These are phyloP conservation scores for Macrophya annulata DNA, from an alignment of 2,888 invertebrate species.

Conservation along the genomic window DNA sequence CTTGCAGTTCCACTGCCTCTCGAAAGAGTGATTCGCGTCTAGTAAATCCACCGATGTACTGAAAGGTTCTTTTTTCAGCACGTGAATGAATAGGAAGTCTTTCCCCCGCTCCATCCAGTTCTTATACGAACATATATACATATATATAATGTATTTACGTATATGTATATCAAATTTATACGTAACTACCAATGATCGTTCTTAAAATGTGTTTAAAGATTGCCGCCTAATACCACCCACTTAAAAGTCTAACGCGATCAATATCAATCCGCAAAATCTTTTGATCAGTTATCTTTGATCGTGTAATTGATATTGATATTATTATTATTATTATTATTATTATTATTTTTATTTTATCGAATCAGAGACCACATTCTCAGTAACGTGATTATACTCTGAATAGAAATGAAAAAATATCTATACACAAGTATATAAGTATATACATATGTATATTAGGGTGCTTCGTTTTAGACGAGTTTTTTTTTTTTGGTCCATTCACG, in stretches of 20 bases:
- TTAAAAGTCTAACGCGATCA: not conserved
- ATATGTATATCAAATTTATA: not conserved
- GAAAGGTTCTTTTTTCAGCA: conserved; percentile 43
- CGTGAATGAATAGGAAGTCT: conserved; percentile 46
- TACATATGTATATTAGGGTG: no score
- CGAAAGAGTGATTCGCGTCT: conserved; percentile 40
- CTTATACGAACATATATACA: not conserved
- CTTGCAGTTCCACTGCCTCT: not conserved
- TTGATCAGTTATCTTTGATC: not conserved
- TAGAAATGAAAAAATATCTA: not conserved
- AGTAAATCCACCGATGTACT: conserved; percentile 26
- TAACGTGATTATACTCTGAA: not conserved
- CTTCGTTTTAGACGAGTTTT: no score
- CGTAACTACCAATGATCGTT: not conserved
- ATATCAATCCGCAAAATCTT: not conserved
- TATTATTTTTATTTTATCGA: not conserved
- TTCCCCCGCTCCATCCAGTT: conserved; percentile 14
- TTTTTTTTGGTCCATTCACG: no score
- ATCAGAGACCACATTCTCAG: not conserved
- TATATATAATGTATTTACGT: no score
- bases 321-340: not conserved
- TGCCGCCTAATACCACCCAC: not conserved
- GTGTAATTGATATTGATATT: not conserved
- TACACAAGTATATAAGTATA: not conserved
- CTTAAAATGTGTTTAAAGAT: conserved; percentile 7